Conservation (phyloP, 2,888 invertebrate genomes). For the Lycocerus yunnanus region DNA sequence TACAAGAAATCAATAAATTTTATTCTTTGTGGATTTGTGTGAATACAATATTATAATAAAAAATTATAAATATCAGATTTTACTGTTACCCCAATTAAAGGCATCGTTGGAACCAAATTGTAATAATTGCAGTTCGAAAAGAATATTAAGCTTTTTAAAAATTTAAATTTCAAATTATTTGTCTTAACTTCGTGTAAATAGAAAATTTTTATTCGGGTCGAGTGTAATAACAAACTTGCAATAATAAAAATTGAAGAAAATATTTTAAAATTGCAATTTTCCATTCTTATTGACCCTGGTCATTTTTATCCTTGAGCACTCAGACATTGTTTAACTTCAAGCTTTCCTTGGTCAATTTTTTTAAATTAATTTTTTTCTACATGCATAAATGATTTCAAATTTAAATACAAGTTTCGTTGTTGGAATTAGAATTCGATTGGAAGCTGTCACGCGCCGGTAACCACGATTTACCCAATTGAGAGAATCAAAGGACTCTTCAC, state of each 20-base stretch:
- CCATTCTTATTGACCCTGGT: not conserved
- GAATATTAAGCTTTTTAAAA: not conserved
- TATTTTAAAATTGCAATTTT: not conserved
- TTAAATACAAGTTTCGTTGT: slow-evolving; percentile 10
- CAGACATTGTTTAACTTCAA: not conserved
- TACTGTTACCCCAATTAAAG: not conserved
- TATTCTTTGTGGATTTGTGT: not conserved
- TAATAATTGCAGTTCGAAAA: not conserved
- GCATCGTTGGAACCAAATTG: not conserved
- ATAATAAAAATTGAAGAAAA: not conserved
- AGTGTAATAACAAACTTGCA: not conserved
- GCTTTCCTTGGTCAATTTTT: not conserved
- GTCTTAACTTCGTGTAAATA: not conserved
- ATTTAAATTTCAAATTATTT: not conserved
- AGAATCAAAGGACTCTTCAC: slow-evolving; percentile 39
- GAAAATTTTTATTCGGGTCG: not conserved
- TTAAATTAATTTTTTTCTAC: not conserved
- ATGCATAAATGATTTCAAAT: not conserved
- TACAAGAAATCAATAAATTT: not conserved
- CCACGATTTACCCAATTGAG: slow-evolving; percentile 27
- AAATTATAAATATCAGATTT: not conserved
- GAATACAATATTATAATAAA: not conserved
- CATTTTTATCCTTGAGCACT: not conserved
- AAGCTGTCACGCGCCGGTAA: slow-evolving; percentile 28
- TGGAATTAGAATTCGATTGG: slow-evolving; percentile 24